A percentile compares a stretch with the other conserved stretches of the same genome.
Evolutionary conservation across 2,888 invertebrate genomes (phyloP).

Genomic region (Noctua janthina): DNA sequence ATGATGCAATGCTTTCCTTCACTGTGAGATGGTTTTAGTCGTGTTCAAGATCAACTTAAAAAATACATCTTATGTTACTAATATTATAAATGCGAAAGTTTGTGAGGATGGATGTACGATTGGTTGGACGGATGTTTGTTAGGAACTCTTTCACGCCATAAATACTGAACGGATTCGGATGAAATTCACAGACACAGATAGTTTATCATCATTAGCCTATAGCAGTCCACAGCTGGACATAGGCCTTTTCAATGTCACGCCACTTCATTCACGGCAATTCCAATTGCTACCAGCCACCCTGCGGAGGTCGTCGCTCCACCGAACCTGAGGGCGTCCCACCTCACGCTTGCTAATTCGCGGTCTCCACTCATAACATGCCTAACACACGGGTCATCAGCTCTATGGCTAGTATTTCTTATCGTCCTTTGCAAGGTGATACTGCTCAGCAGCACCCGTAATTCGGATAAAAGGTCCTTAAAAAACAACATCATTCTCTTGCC

Average conservation of each 20-base stretch:
- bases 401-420: too few relatives aligned
- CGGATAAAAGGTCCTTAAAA: not conserved
- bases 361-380: too few relatives aligned
- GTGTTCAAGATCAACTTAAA: not conserved
- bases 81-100: not conserved
- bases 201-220: not conserved
- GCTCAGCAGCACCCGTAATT: not conserved
- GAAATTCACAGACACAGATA: not conserved
- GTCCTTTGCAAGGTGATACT: not conserved
- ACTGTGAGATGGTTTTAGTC: not conserved
- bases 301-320: not conserved
- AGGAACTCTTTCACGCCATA: not conserved
- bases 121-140: not conserved
- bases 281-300: not conserved
- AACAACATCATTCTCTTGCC: too few relatives aligned
- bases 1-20: not conserved
- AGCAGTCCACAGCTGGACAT: not conserved
- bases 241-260: not conserved
- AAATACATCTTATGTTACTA: not conserved
- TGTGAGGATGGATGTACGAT: not conserved
- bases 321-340: too few relatives aligned
- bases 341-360: not conserved
- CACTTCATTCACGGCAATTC: not conserved
- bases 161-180: not conserved
- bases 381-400: too few relatives aligned